Evolutionary conservation across 2,113 vertebrate genomes (phyloP), one percentile per base, ranked within the genome.

Genomic region (Sterrhoptilus dennistouni): DNA sequence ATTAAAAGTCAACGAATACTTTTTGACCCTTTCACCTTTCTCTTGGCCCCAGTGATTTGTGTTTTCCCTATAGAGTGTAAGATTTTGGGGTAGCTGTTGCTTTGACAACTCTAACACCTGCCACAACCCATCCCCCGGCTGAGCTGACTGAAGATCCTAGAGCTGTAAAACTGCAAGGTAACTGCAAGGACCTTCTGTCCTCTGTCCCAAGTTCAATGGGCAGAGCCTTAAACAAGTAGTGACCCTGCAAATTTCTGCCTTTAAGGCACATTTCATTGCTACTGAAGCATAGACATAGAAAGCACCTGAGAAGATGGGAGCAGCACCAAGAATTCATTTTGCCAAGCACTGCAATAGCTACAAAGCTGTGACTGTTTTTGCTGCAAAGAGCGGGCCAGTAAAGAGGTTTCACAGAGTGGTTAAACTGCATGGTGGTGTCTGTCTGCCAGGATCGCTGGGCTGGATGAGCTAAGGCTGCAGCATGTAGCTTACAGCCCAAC

Each of bases 401-500:
- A 52, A 60, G 25, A 0, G 8, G 12, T 29, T 60, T 42, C 29
- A 36, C 1, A 28, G 29, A 59, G 52, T 7, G 54, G 19, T 49
- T 23, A 8, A 52, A 50, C 14, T 1, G 1, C 44, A 4, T 0
- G 19, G 52, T 8, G 42, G 50, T 19, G 10, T n/a, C 31, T 7
- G 33, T 11, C 35, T 59, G 79, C 31, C 47, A 42, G 44, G 52
- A 20, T 11, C 14, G 13, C 44, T 5, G 66, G 29, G 27, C 29
- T 22, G 14, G 57, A 42, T 7, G 27, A 27, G 19, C 72, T 1
- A 5, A 25, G 17, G 44, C 63, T 3, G 8, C 16, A 56, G 22
- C 16, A 27, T 1, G 13, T 0, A 5, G 40, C 12, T 18, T 7
- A 42, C 2, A 33, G 45, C 31, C 27, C 64, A 38, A 0, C 12